Evolutionary conservation across 92 coral and sea anemone genomes (phyloP), one percentile per base, ranked within the genome.

Genomic region (Epizoanthus scotinus): DNA sequence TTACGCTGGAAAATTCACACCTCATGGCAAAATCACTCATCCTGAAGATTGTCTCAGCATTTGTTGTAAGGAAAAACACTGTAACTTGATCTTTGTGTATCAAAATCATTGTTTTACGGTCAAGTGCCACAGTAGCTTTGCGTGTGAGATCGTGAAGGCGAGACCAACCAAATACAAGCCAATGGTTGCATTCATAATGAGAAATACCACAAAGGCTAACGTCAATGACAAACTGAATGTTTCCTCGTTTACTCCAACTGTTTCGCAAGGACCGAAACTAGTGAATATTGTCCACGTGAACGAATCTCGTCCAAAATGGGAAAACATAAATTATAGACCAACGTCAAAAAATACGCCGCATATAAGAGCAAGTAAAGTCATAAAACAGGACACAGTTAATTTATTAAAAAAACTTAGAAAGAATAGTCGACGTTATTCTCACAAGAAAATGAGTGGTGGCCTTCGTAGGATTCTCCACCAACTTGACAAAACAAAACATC

Each of bases 81-180:
- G 99, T 67, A 94, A 95, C 63, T 83, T 95, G 65, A 87, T 90
- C 42, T 95, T 95, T 77, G 89, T 93, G 94, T 93, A 93, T 75
- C 86, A 90, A 56, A 87, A 84, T 44, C 82, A 89, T 77, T 95
- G 99, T 58, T 95, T 93, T 84, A 95, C 99, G 18, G 96, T 95
- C 19, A 82, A 85, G 22, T 95, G 99, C 58, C 58, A 67, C 66
- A 93, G 86, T 29, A 91, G 97, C 65, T 86, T 72, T 63, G 98
- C 95, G 14, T 95, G 99, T 63, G 96, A 91, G 49, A 90, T 93
- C 27, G 90, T 95, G 2, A 89, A 91, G 53, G 95, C 99, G 19
- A 83, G 90, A 17, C 86, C 85, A 66, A 85, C 96, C 12, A 73
- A 53, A 14, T 95, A 82, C 79, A 88, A 91, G 79, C 98, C 98